Evolutionary conservation across 2,113 vertebrate genomes (phyloP), one percentile per base, ranked within the genome.

Genomic region (Sinocyclocheilus anshuiensis): DNA sequence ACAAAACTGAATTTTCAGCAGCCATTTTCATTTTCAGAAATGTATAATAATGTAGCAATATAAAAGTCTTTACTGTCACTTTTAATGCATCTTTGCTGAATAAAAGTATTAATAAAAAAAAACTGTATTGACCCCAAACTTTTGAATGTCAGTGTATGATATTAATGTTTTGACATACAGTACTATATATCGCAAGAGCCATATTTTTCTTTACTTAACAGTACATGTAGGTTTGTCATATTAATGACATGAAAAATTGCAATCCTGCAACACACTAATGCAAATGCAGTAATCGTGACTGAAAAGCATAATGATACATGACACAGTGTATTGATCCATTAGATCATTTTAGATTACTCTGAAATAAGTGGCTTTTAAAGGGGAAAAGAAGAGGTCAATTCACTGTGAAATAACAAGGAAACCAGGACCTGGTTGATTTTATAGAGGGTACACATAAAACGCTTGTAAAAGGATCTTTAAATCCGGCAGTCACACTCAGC

Each of bases 361-460:
- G 8, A 77, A 77, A 77, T 29, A 26, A 55, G 48, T 55, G 48
- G 8, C 48, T 77, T 77, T 77, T 55, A 77, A n/a, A 29, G 24
- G 20, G 76, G 29, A 33, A 82, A 83, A 55, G 10, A 1, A 13
- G 18, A 83, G 69, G 50, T 59, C 67, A 74, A 59, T 24, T 42
- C 50, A 59, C 45, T 72, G 18, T 11, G 29, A 39, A 84, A 75
- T 59, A 24, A 59, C 53, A 59, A 59, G 55, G 74, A 7, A 24
- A 59, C 18, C 53, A 15, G 77, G 74, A 6, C 39, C 18, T 71
- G 79, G 48, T n/a, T 71, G 84, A 77, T 77, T 88, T 75, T 29
- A 39, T 63, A 45, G 45, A 57, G 22, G 29, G 11, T 42, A 13
- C 20, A 81, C 29, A 57, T 76, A 81, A 81, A 72, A 77, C 10